Evolutionary conservation across 2,797 vertebrate genomes (phyloP).

Genomic region (Euphonia xanthogaster): DNA sequence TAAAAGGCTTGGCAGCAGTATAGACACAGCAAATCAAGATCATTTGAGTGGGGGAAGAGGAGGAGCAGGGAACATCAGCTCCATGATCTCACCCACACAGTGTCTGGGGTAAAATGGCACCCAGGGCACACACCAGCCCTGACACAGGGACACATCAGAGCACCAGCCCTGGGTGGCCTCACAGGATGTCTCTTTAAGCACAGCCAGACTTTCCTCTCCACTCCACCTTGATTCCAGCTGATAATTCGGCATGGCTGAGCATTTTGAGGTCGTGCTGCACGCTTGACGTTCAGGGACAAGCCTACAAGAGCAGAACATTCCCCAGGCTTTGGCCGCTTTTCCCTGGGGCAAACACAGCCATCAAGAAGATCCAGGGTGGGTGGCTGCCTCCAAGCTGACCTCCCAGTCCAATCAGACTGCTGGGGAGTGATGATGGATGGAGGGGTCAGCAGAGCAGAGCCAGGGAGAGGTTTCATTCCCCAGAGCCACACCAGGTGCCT

Average conservation of each 20-base stretch:
- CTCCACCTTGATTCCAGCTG: accelerated
- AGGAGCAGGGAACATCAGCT: background rate
- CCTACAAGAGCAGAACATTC: background rate
- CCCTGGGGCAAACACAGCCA: background rate
- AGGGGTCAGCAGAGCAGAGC: background rate
- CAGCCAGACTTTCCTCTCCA: background rate
- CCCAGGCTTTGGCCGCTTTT: background rate
- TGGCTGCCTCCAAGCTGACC: accelerated
- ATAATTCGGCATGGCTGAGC: background rate
- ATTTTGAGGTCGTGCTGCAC: accelerated
- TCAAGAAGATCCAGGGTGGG: background rate
- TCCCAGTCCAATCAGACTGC: background rate
- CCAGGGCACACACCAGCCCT: background rate
- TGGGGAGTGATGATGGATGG: background rate
- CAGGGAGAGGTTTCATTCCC: background rate
- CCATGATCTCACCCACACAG: accelerated
- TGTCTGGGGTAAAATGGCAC: background rate
- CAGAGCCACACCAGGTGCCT: background rate
- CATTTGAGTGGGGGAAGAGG: accelerated
- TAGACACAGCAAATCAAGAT: background rate
- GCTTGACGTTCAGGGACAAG: background rate
- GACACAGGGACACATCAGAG: background rate
- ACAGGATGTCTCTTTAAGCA: background rate
- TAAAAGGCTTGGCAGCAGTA: background rate
- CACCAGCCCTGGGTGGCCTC: background rate